These are phyloP conservation scores for Labrus mixtus DNA, from an alignment of 2,113 vertebrate species.

Conservation along the genomic window DNA sequence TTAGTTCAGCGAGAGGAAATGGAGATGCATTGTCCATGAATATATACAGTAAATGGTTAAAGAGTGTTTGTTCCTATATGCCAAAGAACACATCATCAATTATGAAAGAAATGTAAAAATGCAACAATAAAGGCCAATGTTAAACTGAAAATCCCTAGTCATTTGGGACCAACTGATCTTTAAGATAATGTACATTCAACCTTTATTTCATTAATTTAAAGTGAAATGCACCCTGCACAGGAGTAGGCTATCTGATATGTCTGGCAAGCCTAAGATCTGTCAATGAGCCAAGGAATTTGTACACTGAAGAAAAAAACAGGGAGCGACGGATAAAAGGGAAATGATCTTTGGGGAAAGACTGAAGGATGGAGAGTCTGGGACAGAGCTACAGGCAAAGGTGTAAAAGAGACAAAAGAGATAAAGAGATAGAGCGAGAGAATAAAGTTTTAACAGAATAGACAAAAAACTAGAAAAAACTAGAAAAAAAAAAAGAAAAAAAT, in stretches of 20 bases:
- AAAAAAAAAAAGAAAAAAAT: not conserved
- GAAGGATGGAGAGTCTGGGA: not conserved
- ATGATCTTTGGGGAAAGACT: constrained; percentile 23
- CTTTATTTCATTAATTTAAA: constrained; percentile 15
- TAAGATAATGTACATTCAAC: not conserved
- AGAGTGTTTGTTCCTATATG: too few relatives aligned
- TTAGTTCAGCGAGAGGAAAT: too few relatives aligned
- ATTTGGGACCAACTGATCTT: not conserved
- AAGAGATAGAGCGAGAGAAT: constrained; percentile 18
- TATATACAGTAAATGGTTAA: too few relatives aligned
- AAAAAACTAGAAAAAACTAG: not conserved
- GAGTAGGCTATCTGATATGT: constrained; percentile 20
- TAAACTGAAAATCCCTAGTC: not conserved
- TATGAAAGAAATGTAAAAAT: not conserved
- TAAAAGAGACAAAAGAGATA: not conserved
- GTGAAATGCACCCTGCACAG: constrained; percentile 12
- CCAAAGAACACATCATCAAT: not conserved
- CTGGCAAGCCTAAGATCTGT: constrained; percentile 28
- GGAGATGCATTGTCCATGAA: too few relatives aligned
- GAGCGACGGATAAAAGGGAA: constrained; percentile 39
- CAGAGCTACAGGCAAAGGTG: not conserved
- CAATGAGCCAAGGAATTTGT: constrained; percentile 48
- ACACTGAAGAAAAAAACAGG: constrained; percentile 15
- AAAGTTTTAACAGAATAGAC: not conserved
- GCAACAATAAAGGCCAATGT: not conserved